Percentiles rank a stretch among this genome's conserved stretches.
Conservation (phyloP, 2,113 vertebrate genomes). For the Nannospalax galili region DNA sequence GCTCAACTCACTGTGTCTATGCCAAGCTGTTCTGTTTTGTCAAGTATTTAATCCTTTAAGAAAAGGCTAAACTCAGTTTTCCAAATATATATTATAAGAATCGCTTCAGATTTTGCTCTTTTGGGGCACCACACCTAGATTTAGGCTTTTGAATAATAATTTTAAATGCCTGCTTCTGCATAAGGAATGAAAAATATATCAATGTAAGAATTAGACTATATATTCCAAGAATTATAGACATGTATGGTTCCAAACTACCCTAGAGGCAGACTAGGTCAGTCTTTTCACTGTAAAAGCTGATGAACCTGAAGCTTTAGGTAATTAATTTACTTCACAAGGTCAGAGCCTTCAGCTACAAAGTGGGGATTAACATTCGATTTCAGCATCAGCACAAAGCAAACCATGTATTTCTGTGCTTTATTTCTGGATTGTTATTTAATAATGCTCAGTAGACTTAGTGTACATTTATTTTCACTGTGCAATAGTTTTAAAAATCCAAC, state of each 20-base stretch:
- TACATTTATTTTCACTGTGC: not conserved
- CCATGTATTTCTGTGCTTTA: not conserved
- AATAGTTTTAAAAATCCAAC: not conserved
- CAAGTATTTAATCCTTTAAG: not conserved
- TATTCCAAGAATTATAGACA: not conserved
- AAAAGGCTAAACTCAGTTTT: not conserved
- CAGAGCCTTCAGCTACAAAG: not conserved
- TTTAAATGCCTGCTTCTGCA: not conserved
- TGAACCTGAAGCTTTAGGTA: not conserved
- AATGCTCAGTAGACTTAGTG: not conserved
- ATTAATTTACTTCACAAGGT: not conserved
- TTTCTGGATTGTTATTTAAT: conserved; percentile 24
- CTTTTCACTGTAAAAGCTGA: not conserved
- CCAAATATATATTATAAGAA: not conserved
- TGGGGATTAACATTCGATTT: not conserved
- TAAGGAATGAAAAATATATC: not conserved
- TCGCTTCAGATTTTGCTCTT: not conserved
- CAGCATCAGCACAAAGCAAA: not conserved
- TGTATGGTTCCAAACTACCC: not conserved
- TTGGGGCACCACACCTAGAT: not conserved
- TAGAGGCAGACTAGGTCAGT: not conserved
- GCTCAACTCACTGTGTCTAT: not conserved
- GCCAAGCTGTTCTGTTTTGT: not conserved
- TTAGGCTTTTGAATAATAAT: not conserved
- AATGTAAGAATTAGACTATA: not conserved